A percentile compares a stretch with the other conserved stretches of the same genome.
These are phyloP conservation scores for Oligia fasciuncula DNA, from an alignment of 2,888 invertebrate genomes.

Conservation along the genomic window DNA sequence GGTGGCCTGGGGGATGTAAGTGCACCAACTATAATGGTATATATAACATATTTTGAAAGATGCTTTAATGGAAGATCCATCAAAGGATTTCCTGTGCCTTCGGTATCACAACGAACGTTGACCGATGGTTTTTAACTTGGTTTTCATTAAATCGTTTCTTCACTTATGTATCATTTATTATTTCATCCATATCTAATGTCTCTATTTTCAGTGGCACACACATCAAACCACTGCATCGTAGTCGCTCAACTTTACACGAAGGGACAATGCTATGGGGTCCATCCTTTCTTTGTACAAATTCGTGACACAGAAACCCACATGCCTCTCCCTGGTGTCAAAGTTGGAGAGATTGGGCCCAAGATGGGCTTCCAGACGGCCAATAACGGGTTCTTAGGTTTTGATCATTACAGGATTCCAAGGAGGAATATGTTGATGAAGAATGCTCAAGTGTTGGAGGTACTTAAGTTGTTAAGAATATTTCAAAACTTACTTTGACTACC, in stretches of 20 bases:
- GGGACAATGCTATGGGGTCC: conserved; percentile 95
- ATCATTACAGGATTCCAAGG: conserved; percentile 95
- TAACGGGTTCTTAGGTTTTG: conserved; percentile 96
- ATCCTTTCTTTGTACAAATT: conserved; percentile 97
- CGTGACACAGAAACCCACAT: conserved; percentile 95
- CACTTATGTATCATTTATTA: no score
- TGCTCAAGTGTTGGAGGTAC: conserved; percentile 92
- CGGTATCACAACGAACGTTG: no score
- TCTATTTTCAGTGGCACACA: conserved; percentile 94
- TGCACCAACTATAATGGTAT: neutral
- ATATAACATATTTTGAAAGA: neutral
- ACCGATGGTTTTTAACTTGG: neutral
- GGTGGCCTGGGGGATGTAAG: conserved; percentile 99
- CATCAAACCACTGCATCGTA: conserved; percentile 96
- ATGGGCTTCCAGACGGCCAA: conserved; percentile 96
- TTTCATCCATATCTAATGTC: neutral
- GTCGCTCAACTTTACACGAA: conserved; percentile 96
- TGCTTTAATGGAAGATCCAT: neutral
- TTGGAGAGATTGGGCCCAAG: conserved; percentile 98
- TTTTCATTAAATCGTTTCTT: neutral
- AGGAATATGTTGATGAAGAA: conserved; percentile 98
- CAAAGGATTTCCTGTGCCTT: neutral
- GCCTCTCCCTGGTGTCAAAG: conserved; percentile 95
- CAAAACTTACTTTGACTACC: neutral
- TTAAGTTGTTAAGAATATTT: conserved; percentile 21